Evolutionary conservation across 2,113 vertebrate genomes (phyloP), one percentile per base, ranked within the genome.

Genomic region (Axis porcinus): DNA sequence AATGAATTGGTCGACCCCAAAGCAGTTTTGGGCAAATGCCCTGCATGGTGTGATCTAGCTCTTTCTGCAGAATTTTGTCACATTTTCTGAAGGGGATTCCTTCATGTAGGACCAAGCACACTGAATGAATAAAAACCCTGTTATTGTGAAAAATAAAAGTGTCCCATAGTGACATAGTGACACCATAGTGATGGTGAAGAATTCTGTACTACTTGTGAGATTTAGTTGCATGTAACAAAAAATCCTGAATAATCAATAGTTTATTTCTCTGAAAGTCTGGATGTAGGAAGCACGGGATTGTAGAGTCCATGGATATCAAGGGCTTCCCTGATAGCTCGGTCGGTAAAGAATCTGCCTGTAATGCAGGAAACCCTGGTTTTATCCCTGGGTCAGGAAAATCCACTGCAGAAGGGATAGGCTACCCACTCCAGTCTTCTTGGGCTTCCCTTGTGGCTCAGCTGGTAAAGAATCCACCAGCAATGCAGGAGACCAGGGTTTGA

Each of bases 181-280:
- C 47, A 50, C 47, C 12, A 50, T 85, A 60, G 17, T 62, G 40
- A 76, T 84, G 33, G 23, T 17, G 12, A 93, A 62, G 16, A 88
- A 52, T 86, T 97, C 11, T 88, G 6, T 93, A 57, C 40, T 60
- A 64, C 45, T 90, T 91, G 36, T 64, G 91, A 91, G 54, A 81
- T 93, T 79, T 55, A 28, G 67, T 86, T 89, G 27, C 43, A 89
- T 27, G 17, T 76, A 45, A 83, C 23, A 92, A 70, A 88, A 91
- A 81, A 36, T 60, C 19, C 13, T 82, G 54, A 96, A 33, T 87
- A 86, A 86, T 54, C 21, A 67, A 15, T 76, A 86, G 17, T 87
- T 94, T 90, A 58, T 70, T 86, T 15, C n/a, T 89, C 12, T 60
- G 57, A 13, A 70, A 30, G 50, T 92, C 84, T 89, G n/a, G 30